These are phyloP conservation scores for Drosophila pegasa DNA, from an alignment of 2,888 invertebrate species.

Conservation along the genomic window DNA sequence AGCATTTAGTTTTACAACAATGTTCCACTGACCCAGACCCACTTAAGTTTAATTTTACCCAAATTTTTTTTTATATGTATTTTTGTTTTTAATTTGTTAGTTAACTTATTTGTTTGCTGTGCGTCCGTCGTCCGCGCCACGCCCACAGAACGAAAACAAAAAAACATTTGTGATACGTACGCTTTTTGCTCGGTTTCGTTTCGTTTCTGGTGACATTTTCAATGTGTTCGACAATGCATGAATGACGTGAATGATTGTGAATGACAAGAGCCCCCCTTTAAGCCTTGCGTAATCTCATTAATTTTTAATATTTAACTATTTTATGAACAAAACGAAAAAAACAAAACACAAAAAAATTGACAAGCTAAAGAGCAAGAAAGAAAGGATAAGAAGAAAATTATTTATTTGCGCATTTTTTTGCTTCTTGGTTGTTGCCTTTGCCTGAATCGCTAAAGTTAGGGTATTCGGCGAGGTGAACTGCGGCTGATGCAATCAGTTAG, in stretches of 20 bases:
- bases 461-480: conserved; percentile 10
- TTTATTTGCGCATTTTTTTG: conserved; percentile 10
- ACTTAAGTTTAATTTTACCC: conserved; percentile 24
- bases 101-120: conserved; percentile 43
- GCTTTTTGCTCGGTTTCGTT: conserved; percentile 45
- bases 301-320: conserved; percentile 53
- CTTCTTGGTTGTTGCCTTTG: conserved; percentile 13
- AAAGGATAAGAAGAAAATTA: not conserved
- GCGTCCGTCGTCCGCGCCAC: conserved; percentile 45
- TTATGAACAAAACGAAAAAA: conserved; percentile 21
- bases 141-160: conserved; percentile 51
- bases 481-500: conserved; percentile 61
- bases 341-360: not conserved
- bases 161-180: conserved; percentile 63
- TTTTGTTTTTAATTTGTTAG: conserved; percentile 23
- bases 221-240: conserved; percentile 27
- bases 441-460: conserved; percentile 7
- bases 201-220: conserved; percentile 19
- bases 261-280: conserved; percentile 24
- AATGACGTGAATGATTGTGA: conserved; percentile 24
- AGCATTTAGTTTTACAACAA: conserved; percentile 61
- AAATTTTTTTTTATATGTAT: conserved; percentile 13
- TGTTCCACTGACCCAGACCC: conserved; percentile 45
- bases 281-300: conserved; percentile 68
- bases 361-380: conserved; percentile 5